Evolutionary conservation across 2,888 invertebrate species (phyloP), one percentile per base, ranked within the genome.

Genomic region (Tholera decimalis): DNA sequence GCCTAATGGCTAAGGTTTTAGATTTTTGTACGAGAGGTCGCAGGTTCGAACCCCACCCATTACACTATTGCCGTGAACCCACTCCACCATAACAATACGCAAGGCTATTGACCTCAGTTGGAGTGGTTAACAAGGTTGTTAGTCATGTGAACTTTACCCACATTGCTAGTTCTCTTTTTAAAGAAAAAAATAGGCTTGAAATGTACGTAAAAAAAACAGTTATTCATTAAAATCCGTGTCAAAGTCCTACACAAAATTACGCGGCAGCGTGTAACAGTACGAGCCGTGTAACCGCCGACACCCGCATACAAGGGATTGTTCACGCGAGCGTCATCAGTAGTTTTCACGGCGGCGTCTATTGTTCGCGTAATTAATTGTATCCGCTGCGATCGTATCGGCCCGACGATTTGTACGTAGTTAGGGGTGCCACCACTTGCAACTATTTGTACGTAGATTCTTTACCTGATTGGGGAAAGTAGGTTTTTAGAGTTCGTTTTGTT

Each of bases 291-390:
- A 37, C 56, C 63, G 43, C 53, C 57, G 55, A 67, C 49, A 39
- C 39, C 26, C 41, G 51, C 22, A 33, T 51, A 59, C 56, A 55
- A 60, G 47, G 55, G 26, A 41, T 57, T 66, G 68, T 51, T 80
- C 80, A 72, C 80, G 78, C 80, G 62, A 80, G 75, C 76, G 68
- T 69, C 78, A 67, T 75, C 77, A 58, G 59, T 73, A 76, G 76
- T 76, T 76, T 76, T 66, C 74, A 73, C 73, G 73, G 62, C 63
- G 65, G 57, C 77, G 62, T 53, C 82, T 72, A 76, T 82, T 82
- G 81, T 82, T 78, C 69, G 57, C 62, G 69, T 82, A 82, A 82
- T 82, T 82, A 82, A 82, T 82, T 80, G 73, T 82, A 80, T 82
- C 81, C 81, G 80, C 56, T 73, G 47, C 55, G 82, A 82, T 82